Percentiles rank a stretch among this genome's conserved stretches.
Evolutionary conservation across 23 tunicate species (phyloP).

Genomic region (Diplosoma virens): DNA sequence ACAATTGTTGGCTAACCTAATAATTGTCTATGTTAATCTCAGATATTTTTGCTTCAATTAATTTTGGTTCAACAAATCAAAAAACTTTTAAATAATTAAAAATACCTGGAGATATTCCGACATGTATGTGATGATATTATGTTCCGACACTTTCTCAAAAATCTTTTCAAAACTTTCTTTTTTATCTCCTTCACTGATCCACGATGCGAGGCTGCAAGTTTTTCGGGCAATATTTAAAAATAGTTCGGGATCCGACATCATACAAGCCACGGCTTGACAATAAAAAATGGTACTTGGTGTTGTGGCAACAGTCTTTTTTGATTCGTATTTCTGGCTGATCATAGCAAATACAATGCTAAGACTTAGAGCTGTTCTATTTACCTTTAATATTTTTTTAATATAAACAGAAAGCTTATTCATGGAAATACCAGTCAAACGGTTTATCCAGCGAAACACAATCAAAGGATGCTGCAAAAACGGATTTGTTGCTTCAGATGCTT

Average conservation of each 20-base stretch:
- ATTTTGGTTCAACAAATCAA: too few species aligned
- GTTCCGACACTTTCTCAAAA: background rate
- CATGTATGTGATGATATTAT: background rate
- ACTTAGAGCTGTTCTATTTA: background rate
- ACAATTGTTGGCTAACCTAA: background rate
- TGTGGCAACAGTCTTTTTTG: background rate
- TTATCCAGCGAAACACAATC: background rate
- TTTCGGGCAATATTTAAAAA: constrained; percentile 3
- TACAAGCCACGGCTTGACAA: constrained; percentile 31
- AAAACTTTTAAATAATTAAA: too few species aligned
- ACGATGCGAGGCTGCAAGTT: constrained; percentile 3
- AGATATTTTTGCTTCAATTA: too few species aligned
- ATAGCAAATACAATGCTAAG: constrained; percentile 4
- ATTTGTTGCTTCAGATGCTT: background rate
- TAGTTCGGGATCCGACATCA: background rate
- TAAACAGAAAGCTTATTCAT: constrained; percentile 1
- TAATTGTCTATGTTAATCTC: too few species aligned
- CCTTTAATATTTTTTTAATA: background rate
- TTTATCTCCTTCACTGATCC: background rate
- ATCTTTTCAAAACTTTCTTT: background rate
- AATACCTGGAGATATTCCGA: constrained; percentile 1
- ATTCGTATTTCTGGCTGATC: constrained; percentile 3
- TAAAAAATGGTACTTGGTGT: constrained; percentile 13
- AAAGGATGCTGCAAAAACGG: background rate
- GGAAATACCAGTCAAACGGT: constrained; percentile 25